These are phyloP conservation scores for Rallus limicola DNA, from an alignment of 2,113 vertebrate species.

Conservation along the genomic window DNA sequence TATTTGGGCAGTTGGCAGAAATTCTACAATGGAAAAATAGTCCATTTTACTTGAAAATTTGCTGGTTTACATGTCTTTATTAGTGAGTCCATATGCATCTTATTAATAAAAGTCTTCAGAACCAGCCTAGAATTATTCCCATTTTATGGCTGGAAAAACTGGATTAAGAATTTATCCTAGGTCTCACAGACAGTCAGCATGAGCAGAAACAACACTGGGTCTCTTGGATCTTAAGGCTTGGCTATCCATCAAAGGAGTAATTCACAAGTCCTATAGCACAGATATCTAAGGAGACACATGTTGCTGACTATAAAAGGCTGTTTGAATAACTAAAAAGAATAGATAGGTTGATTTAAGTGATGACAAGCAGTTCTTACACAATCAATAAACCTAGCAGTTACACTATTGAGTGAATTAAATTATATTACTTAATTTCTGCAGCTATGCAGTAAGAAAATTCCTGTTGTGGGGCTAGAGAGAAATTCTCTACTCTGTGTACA, in stretches of 20 bases:
- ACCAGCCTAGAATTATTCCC: neutral
- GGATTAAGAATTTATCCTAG: neutral
- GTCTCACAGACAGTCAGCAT: neutral
- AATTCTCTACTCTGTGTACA: neutral
- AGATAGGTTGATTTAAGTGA: neutral
- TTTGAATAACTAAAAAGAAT: neutral
- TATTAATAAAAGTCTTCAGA: neutral
- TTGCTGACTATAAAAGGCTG: neutral
- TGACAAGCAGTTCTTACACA: neutral
- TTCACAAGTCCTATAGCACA: neutral
- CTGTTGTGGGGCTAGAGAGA: neutral
- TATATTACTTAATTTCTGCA: no score
- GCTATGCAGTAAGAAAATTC: neutral
- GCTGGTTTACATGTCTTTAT: neutral
- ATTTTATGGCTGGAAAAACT: conserved; percentile 31
- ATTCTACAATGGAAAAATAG: neutral
- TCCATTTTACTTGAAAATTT: neutral
- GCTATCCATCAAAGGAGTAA: neutral
- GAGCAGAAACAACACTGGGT: neutral
- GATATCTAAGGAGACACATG: neutral
- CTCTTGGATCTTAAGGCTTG: neutral
- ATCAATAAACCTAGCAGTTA: neutral
- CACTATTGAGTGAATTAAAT: neutral
- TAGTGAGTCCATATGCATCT: neutral
- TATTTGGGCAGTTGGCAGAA: neutral